Evolutionary conservation across 2,113 vertebrate genomes (phyloP).

Genomic region (Leptodactylus fuscus): DNA sequence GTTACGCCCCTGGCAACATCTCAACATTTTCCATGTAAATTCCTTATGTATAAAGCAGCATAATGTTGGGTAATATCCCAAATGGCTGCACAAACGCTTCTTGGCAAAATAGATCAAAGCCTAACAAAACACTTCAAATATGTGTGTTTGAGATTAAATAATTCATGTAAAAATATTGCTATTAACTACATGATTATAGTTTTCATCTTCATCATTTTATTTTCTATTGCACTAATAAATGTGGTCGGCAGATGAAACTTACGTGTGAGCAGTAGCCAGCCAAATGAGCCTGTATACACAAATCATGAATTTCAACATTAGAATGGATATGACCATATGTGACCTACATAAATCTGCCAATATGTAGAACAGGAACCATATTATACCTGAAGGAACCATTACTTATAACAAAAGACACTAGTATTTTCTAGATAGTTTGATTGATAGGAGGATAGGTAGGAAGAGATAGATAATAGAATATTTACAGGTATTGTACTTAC

Average conservation of each 20-base stretch:
- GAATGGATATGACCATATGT: background rate
- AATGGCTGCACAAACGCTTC: too few species aligned
- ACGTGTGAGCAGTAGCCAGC: background rate
- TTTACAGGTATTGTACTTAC: too few species aligned
- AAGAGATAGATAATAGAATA: too few species aligned
- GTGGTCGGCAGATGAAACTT: background rate
- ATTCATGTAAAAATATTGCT: background rate
- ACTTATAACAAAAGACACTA: background rate
- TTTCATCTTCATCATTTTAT: background rate
- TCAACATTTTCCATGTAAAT: too few species aligned
- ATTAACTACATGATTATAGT: background rate
- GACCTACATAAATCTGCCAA: background rate
- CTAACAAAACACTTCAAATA: too few species aligned
- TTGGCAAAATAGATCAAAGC: too few species aligned
- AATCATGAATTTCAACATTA: background rate
- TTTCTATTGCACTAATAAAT: background rate
- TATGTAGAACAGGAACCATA: background rate
- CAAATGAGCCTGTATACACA: background rate
- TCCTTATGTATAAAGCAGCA: too few species aligned
- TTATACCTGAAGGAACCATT: background rate
- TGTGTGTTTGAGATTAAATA: background rate
- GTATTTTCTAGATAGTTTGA: too few species aligned
- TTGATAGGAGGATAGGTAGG: too few species aligned
- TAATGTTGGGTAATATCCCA: too few species aligned
- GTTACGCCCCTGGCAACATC: too few species aligned